Evolutionary conservation across 2,888 invertebrate species (phyloP), one percentile per base, ranked within the genome.

Genomic region (Xanthorhoe spadicearia): DNA sequence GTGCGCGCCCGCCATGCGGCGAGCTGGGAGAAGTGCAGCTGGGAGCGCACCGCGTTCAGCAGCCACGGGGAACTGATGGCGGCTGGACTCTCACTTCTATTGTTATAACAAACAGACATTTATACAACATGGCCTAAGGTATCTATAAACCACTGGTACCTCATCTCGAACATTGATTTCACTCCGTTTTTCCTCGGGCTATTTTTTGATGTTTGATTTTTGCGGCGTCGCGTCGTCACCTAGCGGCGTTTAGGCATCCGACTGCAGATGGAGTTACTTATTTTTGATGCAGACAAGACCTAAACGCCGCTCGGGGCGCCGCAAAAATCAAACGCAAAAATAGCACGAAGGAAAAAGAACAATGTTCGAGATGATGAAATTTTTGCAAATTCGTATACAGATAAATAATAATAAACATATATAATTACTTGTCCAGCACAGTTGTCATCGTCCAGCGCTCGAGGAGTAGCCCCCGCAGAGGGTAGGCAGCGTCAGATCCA

Each of bases 21-120:
- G 74, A 99, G 95, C 94, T 99, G 99, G 5, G 99, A 99, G 93
- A 99, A 99, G 93, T 98, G 98, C 68, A 99, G 94, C 88, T 98
- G 98, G 6, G 99, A 99, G 71, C 98, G 95, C 55, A 99, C 96
- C 57, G 99, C 99, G 90, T 97, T 98, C 82, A 98, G 95, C 75
- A 99, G 93, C 88, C 97, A 97, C 79, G 96, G 95, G 32, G 94
- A 85, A 61, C 93, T 94, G 74, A 94, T 93, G 70, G 85, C 86
- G 15, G 89, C 81, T 10, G 92, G 86, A 52, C 88, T 76, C 68
- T 92, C 93, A 58, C 84, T 82, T 76, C 94, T 94, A 85, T 13
- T 87, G 9, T 0, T 28, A 56, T 2, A 9, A 54, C 4, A 81
- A 32, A 6, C n/a, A 43, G 2, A 5, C 5, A 46, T 13, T 4